A percentile compares a stretch with the other conserved stretches of the same genome.
phyloP scores from a whole-genome alignment of 2,888 invertebrate genomes.

The Synergus japonicus region DNA sequence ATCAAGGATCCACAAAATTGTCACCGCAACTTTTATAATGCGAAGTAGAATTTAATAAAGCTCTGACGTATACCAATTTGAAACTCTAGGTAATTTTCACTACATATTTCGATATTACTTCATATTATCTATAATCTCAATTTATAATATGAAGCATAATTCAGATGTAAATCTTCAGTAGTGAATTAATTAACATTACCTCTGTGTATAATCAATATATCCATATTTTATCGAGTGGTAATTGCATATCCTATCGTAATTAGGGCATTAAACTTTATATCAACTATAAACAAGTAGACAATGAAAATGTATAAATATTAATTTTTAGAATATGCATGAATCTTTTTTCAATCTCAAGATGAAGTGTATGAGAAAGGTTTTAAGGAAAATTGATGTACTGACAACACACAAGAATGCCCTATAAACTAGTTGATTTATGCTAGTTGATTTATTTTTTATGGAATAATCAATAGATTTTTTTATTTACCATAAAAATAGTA shows the following conservation, averaged over 20 bases:
- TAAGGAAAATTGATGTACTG: not conserved
- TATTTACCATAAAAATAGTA: conserved; percentile 9
- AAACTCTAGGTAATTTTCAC: not conserved
- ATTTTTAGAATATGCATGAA: not conserved
- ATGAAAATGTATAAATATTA: not conserved
- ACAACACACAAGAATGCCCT: not conserved
- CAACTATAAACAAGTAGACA: not conserved
- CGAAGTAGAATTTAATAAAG: not conserved
- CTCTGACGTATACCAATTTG: not conserved
- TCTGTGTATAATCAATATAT: too few relatives aligned
- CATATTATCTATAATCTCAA: not conserved
- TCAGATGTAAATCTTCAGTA: too few relatives aligned
- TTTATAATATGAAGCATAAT: too few relatives aligned
- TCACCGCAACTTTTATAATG: not conserved
- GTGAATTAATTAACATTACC: too few relatives aligned
- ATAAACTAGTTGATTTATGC: not conserved
- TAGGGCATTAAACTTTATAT: not conserved
- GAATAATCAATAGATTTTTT: conserved; percentile 7
- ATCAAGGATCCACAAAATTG: not conserved
- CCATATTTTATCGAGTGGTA: too few relatives aligned
- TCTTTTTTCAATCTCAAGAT: not conserved
- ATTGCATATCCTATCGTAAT: too few relatives aligned
- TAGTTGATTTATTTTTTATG: not conserved
- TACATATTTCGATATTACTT: not conserved
- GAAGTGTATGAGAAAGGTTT: too few relatives aligned